Evolutionary conservation across 2,888 invertebrate species (phyloP), one percentile per base, ranked within the genome.

Genomic region (Ethmia dodecea): DNA sequence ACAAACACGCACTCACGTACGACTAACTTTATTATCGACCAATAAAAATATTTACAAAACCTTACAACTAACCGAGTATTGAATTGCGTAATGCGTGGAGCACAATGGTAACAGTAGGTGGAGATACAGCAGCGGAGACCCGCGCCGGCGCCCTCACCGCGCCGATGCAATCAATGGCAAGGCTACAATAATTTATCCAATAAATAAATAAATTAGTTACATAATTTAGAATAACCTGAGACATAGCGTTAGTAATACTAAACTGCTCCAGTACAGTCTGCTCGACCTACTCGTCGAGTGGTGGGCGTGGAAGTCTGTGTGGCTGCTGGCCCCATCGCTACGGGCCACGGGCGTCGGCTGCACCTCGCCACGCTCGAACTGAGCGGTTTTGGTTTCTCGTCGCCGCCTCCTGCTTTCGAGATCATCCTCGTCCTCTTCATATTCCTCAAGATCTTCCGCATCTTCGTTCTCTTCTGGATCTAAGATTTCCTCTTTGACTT

Each of bases 101-200:
- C 42, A 55, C 55, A 67, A 62, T 79, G 80, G 78, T 79, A 78
- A 79, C 78, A 72, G 60, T 49, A 60, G 28, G 18, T 10, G 12
- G 12, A 25, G 33, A 27, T 15, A 29, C 28, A 38, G n/a, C n/a
- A n/a, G n/a, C n/a, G 18, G 5, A 5, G 5, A 8, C 18, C 18
- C 5, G 48, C 47, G 60, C 58, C 64, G 8, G 8, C 18, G 5
- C 18, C 8, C 18, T 8, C 18, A 18, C 8, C 18, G 5, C 5
- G 61, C 61, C 81, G 81, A 83, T 84, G 81, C 81, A 74, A 61
- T 68, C 55, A 65, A 83, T 83, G 81, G 81, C 84, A 79, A 81
- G 77, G 69, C 68, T 66, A n/a, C n/a, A n/a, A n/a, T 74, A 74
- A 55, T 57, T 55, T 60, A 65, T 61, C 60, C 64, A 81, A 81